These are phyloP conservation scores for Brachionus rubens DNA, from an alignment of 1,140 invertebrate species.

Conservation along the genomic window DNA sequence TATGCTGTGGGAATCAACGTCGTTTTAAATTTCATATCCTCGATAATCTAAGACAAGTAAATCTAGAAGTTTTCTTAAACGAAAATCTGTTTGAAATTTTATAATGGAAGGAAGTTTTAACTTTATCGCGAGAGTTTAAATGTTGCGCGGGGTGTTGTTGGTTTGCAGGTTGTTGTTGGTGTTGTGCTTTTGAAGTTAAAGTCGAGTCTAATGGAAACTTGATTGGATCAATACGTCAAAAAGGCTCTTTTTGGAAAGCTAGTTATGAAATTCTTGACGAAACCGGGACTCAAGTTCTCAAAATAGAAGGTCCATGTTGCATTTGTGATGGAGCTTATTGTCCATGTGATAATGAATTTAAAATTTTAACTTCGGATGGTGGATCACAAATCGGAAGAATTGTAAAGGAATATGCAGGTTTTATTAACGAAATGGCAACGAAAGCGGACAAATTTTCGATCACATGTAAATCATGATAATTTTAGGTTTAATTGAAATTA, in stretches of 20 bases:
- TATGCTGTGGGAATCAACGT: slow-evolving; percentile 72
- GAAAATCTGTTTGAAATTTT: neutral
- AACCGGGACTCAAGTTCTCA: neutral
- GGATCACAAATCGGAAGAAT: slow-evolving; percentile 3
- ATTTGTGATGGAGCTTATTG: slow-evolving; percentile 5
- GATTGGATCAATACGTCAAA: slow-evolving; percentile 52
- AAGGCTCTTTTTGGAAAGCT: neutral
- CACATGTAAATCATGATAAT: neutral
- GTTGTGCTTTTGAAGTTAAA: slow-evolving; percentile 49
- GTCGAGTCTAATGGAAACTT: slow-evolving; percentile 51
- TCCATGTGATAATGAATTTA: slow-evolving; percentile 31
- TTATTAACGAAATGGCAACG: neutral
- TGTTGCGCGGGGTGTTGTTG: slow-evolving; percentile 49
- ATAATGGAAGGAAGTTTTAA: slow-evolving; percentile 52
- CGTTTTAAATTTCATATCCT: slow-evolving; percentile 65
- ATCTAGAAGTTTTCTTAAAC: neutral
- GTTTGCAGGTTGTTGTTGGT: slow-evolving; percentile 48
- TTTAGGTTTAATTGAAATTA: neutral
- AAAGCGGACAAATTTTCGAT: neutral
- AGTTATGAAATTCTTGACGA: slow-evolving; percentile 2
- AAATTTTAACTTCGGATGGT: neutral
- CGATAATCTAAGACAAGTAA: slow-evolving; percentile 32
- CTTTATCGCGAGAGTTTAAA: slow-evolving; percentile 53
- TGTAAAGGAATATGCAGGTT: neutral
- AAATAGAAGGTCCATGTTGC: neutral